phyloP scores from a whole-genome alignment of 2,888 invertebrate species.

The Drosophila flavopinicola region DNA sequence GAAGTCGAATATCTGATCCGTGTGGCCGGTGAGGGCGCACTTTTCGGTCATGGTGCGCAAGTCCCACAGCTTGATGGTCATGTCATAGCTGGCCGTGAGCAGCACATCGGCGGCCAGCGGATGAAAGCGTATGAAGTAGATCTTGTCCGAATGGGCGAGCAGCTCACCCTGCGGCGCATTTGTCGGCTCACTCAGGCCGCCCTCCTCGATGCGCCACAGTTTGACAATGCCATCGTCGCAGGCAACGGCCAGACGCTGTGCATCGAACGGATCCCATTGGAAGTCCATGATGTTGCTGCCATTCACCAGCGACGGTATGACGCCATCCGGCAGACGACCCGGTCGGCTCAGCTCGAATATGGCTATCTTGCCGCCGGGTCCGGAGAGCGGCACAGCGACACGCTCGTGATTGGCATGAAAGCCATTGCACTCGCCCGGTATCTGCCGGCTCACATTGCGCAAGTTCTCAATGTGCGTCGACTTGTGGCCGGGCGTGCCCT shows the following conservation, averaged over 20 bases:
- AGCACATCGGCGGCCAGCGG: slow-evolving; percentile 94
- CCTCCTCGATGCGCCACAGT: slow-evolving; percentile 90
- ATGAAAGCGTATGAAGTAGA: slow-evolving; percentile 95
- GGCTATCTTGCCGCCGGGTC: slow-evolving; percentile 95
- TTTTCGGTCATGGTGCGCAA: slow-evolving; percentile 87
- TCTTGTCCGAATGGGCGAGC: slow-evolving; percentile 94
- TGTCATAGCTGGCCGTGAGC: slow-evolving; percentile 95
- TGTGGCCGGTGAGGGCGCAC: slow-evolving; percentile 89
- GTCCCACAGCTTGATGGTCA: slow-evolving; percentile 95
- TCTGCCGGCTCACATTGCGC: slow-evolving; percentile 94
- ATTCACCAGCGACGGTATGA: slow-evolving; percentile 94
- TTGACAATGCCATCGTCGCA: slow-evolving; percentile 95
- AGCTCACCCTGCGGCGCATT: slow-evolving; percentile 90
- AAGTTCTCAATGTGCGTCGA: slow-evolving; percentile 96
- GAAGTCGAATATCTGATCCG: slow-evolving; percentile 95
- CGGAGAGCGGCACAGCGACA: slow-evolving; percentile 95
- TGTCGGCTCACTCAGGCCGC: slow-evolving; percentile 90
- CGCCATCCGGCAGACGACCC: slow-evolving; percentile 91
- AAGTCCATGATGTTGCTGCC: slow-evolving; percentile 96
- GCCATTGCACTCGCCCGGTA: slow-evolving; percentile 97
- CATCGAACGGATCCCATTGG: slow-evolving; percentile 96
- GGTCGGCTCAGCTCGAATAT: slow-evolving; percentile 92
- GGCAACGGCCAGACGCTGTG: slow-evolving; percentile 91
- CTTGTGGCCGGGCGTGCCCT: slow-evolving; percentile 95
- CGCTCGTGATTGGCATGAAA: slow-evolving; percentile 95